Percentiles rank a stretch among this genome's conserved stretches.
Evolutionary conservation across 2,888 invertebrate species (phyloP).

Genomic region (Coenonympha arcania): DNA sequence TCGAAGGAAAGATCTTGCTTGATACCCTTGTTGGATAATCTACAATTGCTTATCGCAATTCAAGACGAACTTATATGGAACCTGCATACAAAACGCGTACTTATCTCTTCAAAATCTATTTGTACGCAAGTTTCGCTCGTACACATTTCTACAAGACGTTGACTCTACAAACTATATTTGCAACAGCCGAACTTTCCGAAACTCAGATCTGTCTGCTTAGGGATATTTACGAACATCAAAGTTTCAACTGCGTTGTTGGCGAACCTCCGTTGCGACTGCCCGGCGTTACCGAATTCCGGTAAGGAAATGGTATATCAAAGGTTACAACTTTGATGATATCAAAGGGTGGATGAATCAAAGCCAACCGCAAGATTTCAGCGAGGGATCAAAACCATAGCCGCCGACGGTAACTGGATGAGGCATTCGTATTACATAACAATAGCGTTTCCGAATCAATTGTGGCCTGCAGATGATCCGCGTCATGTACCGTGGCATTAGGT

Average conservation of each 20-base stretch:
- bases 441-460: neutral
- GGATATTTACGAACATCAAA: no score
- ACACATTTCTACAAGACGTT: no score
- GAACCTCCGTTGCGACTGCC: neutral
- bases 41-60: no score
- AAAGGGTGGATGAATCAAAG: neutral
- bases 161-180: no score
- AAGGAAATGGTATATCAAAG: neutral
- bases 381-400: neutral
- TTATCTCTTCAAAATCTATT: no score
- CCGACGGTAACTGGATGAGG: neutral
- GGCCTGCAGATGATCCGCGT: neutral
- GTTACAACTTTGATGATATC: neutral
- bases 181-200: no score
- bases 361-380: neutral
- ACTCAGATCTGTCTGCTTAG: no score
- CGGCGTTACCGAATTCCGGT: neutral
- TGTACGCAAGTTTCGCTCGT: no score
- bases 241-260: neutral
- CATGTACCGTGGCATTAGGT: neutral
- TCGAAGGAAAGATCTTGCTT: no score
- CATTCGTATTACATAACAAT: neutral
- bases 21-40: no score
- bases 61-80: no score
- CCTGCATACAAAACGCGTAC: no score